These are phyloP conservation scores for Hyppa rectilinea DNA, from an alignment of 2,888 invertebrate genomes.

Conservation along the genomic window DNA sequence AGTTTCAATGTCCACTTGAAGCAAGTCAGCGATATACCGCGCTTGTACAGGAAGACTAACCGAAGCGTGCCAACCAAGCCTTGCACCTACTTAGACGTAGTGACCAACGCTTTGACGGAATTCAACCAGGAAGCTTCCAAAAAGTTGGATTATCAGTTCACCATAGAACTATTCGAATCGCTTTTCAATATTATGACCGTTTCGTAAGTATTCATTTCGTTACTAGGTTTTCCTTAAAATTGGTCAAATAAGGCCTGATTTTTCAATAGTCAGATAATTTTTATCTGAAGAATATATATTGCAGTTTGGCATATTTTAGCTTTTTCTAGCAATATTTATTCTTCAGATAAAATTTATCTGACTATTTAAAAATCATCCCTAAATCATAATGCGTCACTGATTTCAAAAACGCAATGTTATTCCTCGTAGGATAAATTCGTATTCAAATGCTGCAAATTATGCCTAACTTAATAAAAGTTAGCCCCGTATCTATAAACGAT, in stretches of 20 bases:
- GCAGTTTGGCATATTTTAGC: no score
- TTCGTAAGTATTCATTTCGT: slow-evolving; percentile 86
- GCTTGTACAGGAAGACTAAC: slow-evolving; percentile 97
- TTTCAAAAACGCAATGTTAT: slow-evolving; percentile 7
- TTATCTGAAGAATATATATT: no score
- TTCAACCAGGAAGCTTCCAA: slow-evolving; percentile 89
- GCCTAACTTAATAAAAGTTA: slow-evolving; percentile 31
- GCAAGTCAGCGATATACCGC: slow-evolving; percentile 97
- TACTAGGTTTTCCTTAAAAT: background rate
- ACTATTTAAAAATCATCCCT: no score
- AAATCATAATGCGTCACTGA: background rate
- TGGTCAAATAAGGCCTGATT: no score
- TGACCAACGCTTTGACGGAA: slow-evolving; percentile 91
- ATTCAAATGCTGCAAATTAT: slow-evolving; percentile 24
- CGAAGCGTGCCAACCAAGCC: slow-evolving; percentile 95
- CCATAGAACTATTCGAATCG: slow-evolving; percentile 79
- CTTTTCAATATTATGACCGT: slow-evolving; percentile 89
- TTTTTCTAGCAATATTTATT: no score
- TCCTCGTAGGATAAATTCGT: slow-evolving; percentile 7
- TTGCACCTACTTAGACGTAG: slow-evolving; percentile 94
- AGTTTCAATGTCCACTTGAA: slow-evolving; percentile 92
- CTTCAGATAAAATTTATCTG: no score
- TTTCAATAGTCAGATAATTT: no score
- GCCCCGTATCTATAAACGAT: slow-evolving; percentile 43
- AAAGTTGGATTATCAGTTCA: slow-evolving; percentile 80